Conservation (phyloP, 2,113 vertebrate genomes). For the Hyla sarda region DNA sequence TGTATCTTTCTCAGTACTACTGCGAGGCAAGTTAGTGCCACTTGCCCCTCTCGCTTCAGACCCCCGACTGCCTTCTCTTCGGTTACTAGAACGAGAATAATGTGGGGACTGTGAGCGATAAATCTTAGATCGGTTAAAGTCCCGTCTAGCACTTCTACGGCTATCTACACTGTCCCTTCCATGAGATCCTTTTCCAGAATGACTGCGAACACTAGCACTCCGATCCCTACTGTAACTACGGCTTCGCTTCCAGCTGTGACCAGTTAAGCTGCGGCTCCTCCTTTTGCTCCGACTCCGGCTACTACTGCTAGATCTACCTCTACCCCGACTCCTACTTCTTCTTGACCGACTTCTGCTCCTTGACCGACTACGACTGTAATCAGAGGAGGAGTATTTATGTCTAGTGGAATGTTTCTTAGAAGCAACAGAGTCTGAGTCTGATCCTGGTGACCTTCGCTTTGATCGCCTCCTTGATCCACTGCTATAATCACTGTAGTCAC, state of each 20-base stretch:
- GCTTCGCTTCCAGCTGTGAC: constrained; percentile 79
- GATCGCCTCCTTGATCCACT: constrained; percentile 71
- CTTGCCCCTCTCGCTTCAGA: constrained; percentile 72
- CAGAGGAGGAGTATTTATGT: constrained; percentile 85
- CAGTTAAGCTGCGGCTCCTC: constrained; percentile 80
- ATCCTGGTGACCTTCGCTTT: constrained; percentile 84
- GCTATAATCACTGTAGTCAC: constrained; percentile 91
- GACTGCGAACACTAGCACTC: constrained; percentile 85
- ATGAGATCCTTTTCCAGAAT: constrained; percentile 78
- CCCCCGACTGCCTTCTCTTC: constrained; percentile 71
- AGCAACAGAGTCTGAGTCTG: constrained; percentile 88
- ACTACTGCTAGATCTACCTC: constrained; percentile 89
- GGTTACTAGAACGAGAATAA: constrained; percentile 71
- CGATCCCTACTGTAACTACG: constrained; percentile 88
- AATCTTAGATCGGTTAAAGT: constrained; percentile 93
- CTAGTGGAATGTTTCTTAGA: constrained; percentile 84
- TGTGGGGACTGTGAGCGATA: constrained; percentile 95
- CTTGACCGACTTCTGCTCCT: constrained; percentile 80
- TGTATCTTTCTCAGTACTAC: constrained; percentile 75
- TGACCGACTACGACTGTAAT: constrained; percentile 84
- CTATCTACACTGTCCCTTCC: constrained; percentile 81
- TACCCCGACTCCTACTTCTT: constrained; percentile 79
- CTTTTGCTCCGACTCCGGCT: constrained; percentile 83
- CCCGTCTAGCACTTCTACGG: constrained; percentile 75
- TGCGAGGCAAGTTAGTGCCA: constrained; percentile 63